Conservation (phyloP, 1,140 invertebrate species). For the Ips nitidus region DNA sequence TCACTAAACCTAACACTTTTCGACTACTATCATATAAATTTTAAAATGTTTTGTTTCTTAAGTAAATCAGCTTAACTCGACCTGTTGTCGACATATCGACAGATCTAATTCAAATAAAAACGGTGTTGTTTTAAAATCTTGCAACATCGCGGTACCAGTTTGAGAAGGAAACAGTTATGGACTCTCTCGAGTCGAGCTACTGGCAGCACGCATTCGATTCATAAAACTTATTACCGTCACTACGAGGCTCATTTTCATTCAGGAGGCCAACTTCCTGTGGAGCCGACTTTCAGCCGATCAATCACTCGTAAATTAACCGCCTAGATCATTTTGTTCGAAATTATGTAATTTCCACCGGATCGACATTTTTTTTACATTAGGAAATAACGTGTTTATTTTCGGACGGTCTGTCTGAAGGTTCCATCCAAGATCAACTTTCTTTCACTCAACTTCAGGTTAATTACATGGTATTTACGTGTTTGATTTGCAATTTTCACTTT, state of each 20-base stretch:
- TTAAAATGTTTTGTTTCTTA: no score
- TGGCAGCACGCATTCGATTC: constrained; percentile 13
- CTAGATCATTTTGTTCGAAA: constrained; percentile 13
- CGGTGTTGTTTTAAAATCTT: neutral
- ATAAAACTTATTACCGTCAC: constrained; percentile 22
- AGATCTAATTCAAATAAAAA: no score
- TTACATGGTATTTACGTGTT: no score
- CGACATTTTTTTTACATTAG: neutral
- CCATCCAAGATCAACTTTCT: no score
- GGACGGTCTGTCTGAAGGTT: neutral
- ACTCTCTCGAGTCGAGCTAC: neutral
- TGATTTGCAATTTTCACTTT: no score
- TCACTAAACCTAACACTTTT: no score
- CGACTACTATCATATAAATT: no score
- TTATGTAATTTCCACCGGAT: constrained; percentile 8
- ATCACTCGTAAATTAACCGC: constrained; percentile 26
- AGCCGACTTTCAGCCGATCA: constrained; percentile 16
- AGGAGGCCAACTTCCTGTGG: constrained; percentile 23
- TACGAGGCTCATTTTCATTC: constrained; percentile 24
- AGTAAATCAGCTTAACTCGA: no score
- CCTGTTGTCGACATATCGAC: no score
- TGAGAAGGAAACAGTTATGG: constrained; percentile 4
- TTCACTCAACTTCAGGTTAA: no score
- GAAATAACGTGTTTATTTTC: constrained; percentile 8
- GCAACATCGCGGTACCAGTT: constrained; percentile 7